Conservation (phyloP, 2,797 vertebrate genomes). For the Microctenopoma lineatum region DNA sequence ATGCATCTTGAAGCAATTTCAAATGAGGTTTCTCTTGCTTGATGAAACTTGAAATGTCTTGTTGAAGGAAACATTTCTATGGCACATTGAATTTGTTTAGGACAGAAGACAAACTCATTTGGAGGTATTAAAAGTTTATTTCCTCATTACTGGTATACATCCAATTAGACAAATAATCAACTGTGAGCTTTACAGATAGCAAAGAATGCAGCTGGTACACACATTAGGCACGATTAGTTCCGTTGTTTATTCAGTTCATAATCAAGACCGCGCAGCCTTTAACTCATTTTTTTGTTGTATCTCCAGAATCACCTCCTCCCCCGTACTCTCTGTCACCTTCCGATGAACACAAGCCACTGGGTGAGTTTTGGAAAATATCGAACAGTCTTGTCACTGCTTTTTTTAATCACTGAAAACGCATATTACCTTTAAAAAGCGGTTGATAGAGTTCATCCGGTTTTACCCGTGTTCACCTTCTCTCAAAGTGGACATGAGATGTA, state of each 20-base stretch:
- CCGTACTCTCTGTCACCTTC: conserved; percentile 91
- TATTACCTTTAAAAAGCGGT: conserved; percentile 37
- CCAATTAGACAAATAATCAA: no score
- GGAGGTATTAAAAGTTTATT: neutral
- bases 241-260: neutral
- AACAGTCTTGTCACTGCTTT: conserved; percentile 40
- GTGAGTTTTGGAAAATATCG: conserved; percentile 79
- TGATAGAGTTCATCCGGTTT: neutral
- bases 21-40: neutral
- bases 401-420: conserved; percentile 49
- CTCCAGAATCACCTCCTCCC: conserved; percentile 96
- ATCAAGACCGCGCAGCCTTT: conserved; percentile 5
- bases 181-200: neutral
- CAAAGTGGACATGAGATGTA: neutral
- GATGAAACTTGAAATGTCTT: neutral
- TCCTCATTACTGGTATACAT: neutral
- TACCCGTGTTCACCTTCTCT: conserved; percentile 16
- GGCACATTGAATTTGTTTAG: neutral
- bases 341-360: conserved; percentile 91
- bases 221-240: neutral
- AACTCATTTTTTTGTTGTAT: conserved; percentile 50
- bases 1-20: neutral
- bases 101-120: neutral
- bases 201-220: neutral
- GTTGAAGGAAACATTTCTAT: neutral